Percentiles rank a stretch among this genome's conserved stretches.
Evolutionary conservation across 2,113 vertebrate species (phyloP).

Genomic region (Ariopsis seemanni): DNA sequence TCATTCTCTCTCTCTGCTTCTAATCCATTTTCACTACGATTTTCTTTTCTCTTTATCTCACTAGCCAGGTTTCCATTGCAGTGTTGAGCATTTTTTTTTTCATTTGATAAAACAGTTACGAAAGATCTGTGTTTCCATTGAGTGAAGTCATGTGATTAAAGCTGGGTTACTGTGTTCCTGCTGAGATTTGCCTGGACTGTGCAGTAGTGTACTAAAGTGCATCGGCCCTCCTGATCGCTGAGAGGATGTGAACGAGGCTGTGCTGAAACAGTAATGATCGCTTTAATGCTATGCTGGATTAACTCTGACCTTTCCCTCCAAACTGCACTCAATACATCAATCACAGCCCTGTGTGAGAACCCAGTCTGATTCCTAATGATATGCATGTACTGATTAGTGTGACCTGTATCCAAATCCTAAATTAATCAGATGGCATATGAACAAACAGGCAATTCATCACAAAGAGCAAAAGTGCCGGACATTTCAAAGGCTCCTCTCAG

Average conservation of each 20-base stretch:
- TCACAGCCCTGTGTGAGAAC: background rate
- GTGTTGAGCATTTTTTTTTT: no score
- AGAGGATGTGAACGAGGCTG: background rate
- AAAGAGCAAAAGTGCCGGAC: background rate
- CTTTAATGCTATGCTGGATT: background rate
- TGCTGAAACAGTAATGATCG: background rate
- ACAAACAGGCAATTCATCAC: background rate
- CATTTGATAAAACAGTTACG: no score
- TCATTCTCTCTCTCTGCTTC: background rate
- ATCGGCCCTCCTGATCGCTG: background rate
- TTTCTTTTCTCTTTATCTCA: background rate
- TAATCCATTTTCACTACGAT: background rate
- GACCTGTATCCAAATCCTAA: slow-evolving; percentile 9
- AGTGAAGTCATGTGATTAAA: no score
- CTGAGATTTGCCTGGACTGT: background rate
- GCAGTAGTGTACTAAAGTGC: background rate
- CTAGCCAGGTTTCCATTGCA: no score
- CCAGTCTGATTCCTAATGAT: background rate
- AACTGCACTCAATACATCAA: background rate
- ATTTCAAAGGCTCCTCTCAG: background rate
- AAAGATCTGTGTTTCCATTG: no score
- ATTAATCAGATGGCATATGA: slow-evolving; percentile 3
- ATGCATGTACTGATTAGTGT: background rate
- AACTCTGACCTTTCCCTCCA: background rate
- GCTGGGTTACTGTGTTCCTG: background rate